These are phyloP conservation scores for Tipula lateralis DNA, from an alignment of 2,888 invertebrate species.

Conservation along the genomic window DNA sequence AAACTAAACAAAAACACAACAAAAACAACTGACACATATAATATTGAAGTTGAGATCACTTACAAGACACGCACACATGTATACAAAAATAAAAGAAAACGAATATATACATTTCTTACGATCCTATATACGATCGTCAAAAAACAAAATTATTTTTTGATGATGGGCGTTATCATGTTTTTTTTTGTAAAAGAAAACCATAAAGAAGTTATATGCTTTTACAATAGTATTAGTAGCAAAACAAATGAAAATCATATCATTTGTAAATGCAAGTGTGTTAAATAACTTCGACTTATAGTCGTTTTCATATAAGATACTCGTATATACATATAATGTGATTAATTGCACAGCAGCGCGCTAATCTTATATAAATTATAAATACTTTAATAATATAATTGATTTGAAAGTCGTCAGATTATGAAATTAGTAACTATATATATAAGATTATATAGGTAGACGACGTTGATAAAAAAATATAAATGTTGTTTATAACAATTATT, in stretches of 20 bases:
- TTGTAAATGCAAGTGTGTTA: neutral
- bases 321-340: neutral
- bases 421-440: neutral
- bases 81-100: neutral
- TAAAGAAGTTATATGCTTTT: neutral
- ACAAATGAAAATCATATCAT: neutral
- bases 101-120: neutral
- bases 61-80: neutral
- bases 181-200: neutral
- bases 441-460: neutral
- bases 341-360: neutral
- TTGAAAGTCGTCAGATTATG: constrained; percentile 11
- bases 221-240: neutral
- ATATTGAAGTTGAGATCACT: neutral
- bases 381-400: neutral
- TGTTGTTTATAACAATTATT: neutral
- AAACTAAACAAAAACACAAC: neutral
- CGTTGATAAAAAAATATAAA: neutral
- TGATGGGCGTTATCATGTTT: neutral
- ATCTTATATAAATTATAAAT: neutral
- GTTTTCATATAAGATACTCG: neutral
- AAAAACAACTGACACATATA: neutral
- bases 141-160: neutral
- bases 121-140: constrained; percentile 4
- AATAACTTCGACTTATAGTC: neutral